Percentiles rank a stretch among this genome's conserved stretches.
phyloP scores from a whole-genome alignment of 2,797 vertebrate species.

The Enteromius afrohamiltoni region DNA sequence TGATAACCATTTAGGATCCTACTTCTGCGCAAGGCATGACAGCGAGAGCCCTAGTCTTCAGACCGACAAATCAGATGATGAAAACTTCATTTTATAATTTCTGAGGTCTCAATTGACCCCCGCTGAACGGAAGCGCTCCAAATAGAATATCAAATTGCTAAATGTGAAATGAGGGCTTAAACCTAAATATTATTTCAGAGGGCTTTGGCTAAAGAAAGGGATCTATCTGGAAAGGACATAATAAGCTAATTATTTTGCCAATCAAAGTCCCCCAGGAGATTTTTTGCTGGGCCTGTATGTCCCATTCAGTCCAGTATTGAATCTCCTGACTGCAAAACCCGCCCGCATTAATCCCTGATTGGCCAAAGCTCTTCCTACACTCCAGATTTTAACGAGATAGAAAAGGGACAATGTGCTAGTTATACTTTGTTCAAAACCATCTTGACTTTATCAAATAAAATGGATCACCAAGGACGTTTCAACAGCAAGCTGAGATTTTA shows the following conservation, averaged over 20 bases:
- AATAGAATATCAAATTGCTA: constrained; percentile 78
- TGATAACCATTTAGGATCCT: constrained; percentile 37
- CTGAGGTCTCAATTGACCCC: constrained; percentile 55
- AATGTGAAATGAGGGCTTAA: constrained; percentile 79
- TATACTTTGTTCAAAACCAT: constrained; percentile 51
- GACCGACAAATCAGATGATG: constrained; percentile 50
- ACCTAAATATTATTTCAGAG: constrained; percentile 78
- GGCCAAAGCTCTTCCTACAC: constrained; percentile 76
- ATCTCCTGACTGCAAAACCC: constrained; percentile 63
- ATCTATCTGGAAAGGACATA: constrained; percentile 60
- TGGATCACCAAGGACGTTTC: constrained; percentile 52
- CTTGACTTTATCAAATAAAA: constrained; percentile 52
- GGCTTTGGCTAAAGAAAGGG: constrained; percentile 54
- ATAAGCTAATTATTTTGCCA: constrained; percentile 83
- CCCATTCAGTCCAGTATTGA: constrained; percentile 65
- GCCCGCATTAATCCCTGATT: constrained; percentile 77
- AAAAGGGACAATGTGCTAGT: constrained; percentile 73
- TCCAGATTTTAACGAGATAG: constrained; percentile 70
- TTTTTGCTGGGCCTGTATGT: constrained; percentile 60
- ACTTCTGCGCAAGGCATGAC: constrained; percentile 27
- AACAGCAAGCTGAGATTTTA: constrained; percentile 39
- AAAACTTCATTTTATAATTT: constrained; percentile 53
- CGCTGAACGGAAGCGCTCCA: constrained; percentile 60
- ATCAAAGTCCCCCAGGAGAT: constrained; percentile 75
- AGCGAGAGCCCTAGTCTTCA: constrained; percentile 31